These are phyloP conservation scores for Oxyruncus cristatus DNA, from an alignment of 2,113 vertebrate species.

Conservation along the genomic window DNA sequence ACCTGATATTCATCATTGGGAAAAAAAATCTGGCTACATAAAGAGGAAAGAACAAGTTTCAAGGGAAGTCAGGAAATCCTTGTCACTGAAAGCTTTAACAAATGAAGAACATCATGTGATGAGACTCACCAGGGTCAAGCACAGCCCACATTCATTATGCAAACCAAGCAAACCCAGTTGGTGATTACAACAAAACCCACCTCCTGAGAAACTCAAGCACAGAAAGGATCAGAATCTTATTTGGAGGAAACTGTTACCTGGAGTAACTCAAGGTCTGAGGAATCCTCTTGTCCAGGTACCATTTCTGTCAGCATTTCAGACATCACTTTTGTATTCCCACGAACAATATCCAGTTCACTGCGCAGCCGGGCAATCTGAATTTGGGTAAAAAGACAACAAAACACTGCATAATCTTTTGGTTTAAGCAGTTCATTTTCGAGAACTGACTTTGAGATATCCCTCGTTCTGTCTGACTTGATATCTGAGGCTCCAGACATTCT, in stretches of 20 bases:
- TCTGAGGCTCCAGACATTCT: neutral
- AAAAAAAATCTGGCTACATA: neutral
- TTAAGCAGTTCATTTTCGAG: neutral
- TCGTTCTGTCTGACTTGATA: neutral
- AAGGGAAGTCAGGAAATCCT: neutral
- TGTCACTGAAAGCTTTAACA: neutral
- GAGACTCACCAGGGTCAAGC: neutral
- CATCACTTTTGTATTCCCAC: constrained; percentile 98
- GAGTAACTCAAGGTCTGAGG: constrained; percentile 92
- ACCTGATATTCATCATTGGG: neutral
- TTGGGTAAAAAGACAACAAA: neutral
- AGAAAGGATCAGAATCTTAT: neutral
- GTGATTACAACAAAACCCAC: neutral
- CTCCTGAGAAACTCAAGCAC: neutral
- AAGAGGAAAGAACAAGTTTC: neutral
- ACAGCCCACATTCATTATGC: neutral
- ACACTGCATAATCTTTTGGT: neutral
- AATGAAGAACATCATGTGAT: neutral
- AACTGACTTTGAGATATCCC: neutral
- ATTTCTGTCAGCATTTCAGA: constrained; percentile 99
- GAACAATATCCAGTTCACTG: constrained; percentile 94
- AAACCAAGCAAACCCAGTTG: neutral
- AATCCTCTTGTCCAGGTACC: constrained; percentile 95
- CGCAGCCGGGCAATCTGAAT: constrained; percentile 90
- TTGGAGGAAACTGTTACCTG: constrained; percentile 76